phyloP scores from a whole-genome alignment of 2,888 invertebrate species.

The Pasiphila rectangulata region DNA sequence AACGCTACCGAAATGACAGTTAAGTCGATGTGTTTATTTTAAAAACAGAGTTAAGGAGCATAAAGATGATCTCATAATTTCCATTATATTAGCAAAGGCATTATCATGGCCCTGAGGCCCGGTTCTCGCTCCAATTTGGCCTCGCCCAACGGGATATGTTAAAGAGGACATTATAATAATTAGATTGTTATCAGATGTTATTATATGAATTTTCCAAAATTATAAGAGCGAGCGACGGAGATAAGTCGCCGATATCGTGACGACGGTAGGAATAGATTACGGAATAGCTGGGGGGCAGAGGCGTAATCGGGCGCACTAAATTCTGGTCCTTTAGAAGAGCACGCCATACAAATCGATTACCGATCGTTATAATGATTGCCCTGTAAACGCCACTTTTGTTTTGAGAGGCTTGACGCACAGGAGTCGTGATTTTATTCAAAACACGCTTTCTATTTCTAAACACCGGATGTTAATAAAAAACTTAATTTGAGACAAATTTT shows the following conservation, averaged over 20 bases:
- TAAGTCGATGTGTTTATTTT: slow-evolving; percentile 62
- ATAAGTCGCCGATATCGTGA: slow-evolving; percentile 75
- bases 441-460: slow-evolving; percentile 13
- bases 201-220: slow-evolving; percentile 78
- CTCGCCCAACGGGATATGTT: slow-evolving; percentile 72
- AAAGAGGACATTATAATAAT: slow-evolving; percentile 80
- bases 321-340: slow-evolving; percentile 73
- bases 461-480: neutral
- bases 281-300: slow-evolving; percentile 61
- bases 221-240: slow-evolving; percentile 71
- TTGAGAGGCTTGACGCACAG: slow-evolving; percentile 68
- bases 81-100: slow-evolving; percentile 71
- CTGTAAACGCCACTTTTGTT: slow-evolving; percentile 69
- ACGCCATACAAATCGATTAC: slow-evolving; percentile 78
- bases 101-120: slow-evolving; percentile 64
- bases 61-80: slow-evolving; percentile 72
- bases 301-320: slow-evolving; percentile 69
- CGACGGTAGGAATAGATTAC: slow-evolving; percentile 73
- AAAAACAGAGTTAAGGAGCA: slow-evolving; percentile 69
- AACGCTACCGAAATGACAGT: slow-evolving; percentile 23
- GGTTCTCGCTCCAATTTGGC: slow-evolving; percentile 67
- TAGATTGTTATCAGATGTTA: slow-evolving; percentile 79
- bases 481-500: neutral
- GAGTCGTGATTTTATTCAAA: slow-evolving; percentile 64
- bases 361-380: slow-evolving; percentile 78